phyloP scores from a whole-genome alignment of 2,888 invertebrate genomes.

The Oscheius onirici region DNA sequence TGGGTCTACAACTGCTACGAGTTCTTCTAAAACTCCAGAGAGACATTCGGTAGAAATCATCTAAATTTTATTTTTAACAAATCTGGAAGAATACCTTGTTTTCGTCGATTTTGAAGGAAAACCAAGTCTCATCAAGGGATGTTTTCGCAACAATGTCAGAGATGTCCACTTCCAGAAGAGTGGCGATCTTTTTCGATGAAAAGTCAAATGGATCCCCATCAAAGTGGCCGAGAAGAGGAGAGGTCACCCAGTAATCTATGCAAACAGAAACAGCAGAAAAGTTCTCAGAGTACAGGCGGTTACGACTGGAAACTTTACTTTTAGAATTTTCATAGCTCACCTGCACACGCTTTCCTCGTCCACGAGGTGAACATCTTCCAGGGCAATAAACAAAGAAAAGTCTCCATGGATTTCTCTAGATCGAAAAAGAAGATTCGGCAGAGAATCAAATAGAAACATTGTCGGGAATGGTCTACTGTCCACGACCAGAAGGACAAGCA shows the following conservation, averaged over 20 bases:
- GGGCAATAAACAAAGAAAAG: constrained; percentile 13
- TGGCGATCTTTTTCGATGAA: background rate
- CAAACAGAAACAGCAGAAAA: background rate
- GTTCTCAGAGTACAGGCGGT: background rate
- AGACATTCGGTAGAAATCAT: background rate
- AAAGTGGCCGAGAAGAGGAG: background rate
- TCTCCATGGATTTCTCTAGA: constrained; percentile 2
- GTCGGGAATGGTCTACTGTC: too few species aligned
- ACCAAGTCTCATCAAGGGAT: background rate
- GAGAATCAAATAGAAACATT: constrained; percentile 11
- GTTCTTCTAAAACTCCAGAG: background rate
- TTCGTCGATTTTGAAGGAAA: background rate
- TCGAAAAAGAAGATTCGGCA: constrained; percentile 5
- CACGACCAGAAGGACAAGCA: too few species aligned
- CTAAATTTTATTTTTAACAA: background rate
- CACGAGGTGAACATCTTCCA: constrained; percentile 14
- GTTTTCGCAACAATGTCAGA: background rate
- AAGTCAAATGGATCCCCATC: background rate
- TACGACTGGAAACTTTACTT: background rate
- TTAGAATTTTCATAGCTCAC: too few species aligned
- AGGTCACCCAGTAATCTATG: background rate
- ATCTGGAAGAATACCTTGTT: background rate
- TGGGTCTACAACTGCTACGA: background rate
- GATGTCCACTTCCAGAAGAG: background rate
- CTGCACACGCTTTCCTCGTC: background rate